Conservation (phyloP, 2,888 invertebrate genomes). For the Quadroppia sp. region DNA sequence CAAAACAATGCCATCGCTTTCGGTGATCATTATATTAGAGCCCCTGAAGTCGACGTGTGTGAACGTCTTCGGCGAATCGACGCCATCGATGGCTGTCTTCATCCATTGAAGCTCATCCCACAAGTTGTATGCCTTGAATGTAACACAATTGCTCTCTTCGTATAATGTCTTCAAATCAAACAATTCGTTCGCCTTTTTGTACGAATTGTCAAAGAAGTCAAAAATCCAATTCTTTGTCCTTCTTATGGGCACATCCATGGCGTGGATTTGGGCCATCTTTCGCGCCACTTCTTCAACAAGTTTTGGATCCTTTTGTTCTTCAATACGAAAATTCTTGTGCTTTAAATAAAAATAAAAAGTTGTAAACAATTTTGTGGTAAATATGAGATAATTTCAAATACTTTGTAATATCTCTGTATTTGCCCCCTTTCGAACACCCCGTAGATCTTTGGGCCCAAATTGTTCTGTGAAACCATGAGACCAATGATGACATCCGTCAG, state of each 20-base stretch:
- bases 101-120: slow-evolving; percentile 14
- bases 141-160: slow-evolving; percentile 15
- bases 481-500: slow-evolving; percentile 15
- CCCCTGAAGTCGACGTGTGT: slow-evolving; percentile 35
- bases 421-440: slow-evolving; percentile 94
- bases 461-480: slow-evolving; percentile 2
- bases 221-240: slow-evolving; percentile 56
- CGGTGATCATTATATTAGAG: slow-evolving; percentile 22
- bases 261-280: slow-evolving; percentile 87
- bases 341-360: slow-evolving; percentile 59
- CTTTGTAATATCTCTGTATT: slow-evolving; percentile 73
- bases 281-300: slow-evolving; percentile 79
- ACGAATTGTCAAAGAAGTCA: neutral
- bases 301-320: slow-evolving; percentile 72
- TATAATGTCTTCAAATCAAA: neutral
- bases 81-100: neutral
- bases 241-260: slow-evolving; percentile 84
- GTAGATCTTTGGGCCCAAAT: slow-evolving; percentile 82
- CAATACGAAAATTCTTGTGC: slow-evolving; percentile 62
- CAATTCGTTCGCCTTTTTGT: neutral
- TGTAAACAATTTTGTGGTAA: slow-evolving; percentile 39
- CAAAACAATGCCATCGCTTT: slow-evolving; percentile 55
- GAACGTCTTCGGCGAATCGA: neutral
- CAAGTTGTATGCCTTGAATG: neutral
- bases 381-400: neutral